Base-by-base conservation (phyloP, 1,140 invertebrate genomes). In the Papilio glaucus region DNA sequence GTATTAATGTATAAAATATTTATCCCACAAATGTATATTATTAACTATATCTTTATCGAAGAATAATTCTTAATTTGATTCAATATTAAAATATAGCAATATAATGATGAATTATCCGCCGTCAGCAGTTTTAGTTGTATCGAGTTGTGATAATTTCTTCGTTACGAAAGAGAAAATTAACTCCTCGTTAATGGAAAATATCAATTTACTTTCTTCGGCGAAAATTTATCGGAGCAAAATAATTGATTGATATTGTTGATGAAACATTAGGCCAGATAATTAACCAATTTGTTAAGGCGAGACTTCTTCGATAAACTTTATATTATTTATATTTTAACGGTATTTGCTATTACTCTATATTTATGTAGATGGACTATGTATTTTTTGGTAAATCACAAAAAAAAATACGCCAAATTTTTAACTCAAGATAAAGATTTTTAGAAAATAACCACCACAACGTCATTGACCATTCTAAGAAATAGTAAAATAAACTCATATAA, bases 141-240 rank as follows among this genome's bases (percentile, higher is more conserved):
- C 21, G 21, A 57, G 49, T 57, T 57, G 49, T 24, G 49, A 18
- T 57, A 57, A 57, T 57, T 57, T 57, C 49, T 57, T 57, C 18
- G 21, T 24, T 24, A 57, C 24, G 49, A 26, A 57, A 57, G 49
- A 18, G 49, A 57, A 57, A 57, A 57, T 57, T 57, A 57, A 57
- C 49, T 57, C 24, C 49, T 57, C 49, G 49, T 57, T 57, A 57
- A 57, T 57, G 49, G 49, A 57, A 53, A 57, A 57, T 57, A 57
- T 57, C 49, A 57, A 57, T 57, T 57, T 57, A 57, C 49, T 57
- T 53, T 53, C 18, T 24, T 53, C 49, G 49, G 9, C 49, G 18
- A 24, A 26, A 53, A 53, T 53, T 53, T 53, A 53, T 53, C 49
- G 18, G 49, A 53, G 49, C 49, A 53, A 53, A 53, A 53, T 53